Base-by-base conservation (phyloP, 2,113 vertebrate species). In the Neodontobutis hainanensis region DNA sequence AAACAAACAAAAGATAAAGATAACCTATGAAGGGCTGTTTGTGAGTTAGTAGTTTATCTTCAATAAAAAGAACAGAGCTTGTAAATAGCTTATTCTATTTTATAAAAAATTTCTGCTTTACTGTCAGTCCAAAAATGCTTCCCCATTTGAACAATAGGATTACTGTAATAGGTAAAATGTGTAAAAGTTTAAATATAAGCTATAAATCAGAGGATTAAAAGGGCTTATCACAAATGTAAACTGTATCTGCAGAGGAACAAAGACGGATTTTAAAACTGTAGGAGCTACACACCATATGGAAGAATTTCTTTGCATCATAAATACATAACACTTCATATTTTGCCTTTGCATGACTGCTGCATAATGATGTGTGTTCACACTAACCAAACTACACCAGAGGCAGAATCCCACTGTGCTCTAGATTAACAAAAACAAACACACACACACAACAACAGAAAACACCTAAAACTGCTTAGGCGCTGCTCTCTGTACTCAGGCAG, bases 341-440 rank as follows among this genome's bases (percentile, higher is more conserved):
- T 49, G 78, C 80, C 84, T 89, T 82, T 86, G 82, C 87, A 76
- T 89, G 81, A 38, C 72, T 84, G 82, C 87, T 88, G 87, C 85
- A 88, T 90, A 91, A 91, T 92, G 82, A 90, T 88, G 76, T 71
- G 75, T 87, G 86, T 83, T 91, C 87, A 79, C 85, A 86, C 80
- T 81, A 70, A 72, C 72, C 43, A 65, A 81, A 84, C 81, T 80
- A 62, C 84, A 88, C 89, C 89, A 86, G 82, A 89, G 87, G 89
- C 88, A 88, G 75, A 79, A 86, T 86, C 88, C 86, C 80, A 85
- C 89, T 88, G 86, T 80, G 84, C 79, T 77, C 67, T 79, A 87
- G 86, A 90, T 88, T 84, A 86, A 87, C 88, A 87, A 87, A 87
- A 78, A 85, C 66, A 75, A 77, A 85, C 78, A 80, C 61, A 76